Evolutionary conservation across 1,140 invertebrate species (phyloP), one percentile per base, ranked within the genome.

Genomic region (Drosophila chauvacae): DNA sequence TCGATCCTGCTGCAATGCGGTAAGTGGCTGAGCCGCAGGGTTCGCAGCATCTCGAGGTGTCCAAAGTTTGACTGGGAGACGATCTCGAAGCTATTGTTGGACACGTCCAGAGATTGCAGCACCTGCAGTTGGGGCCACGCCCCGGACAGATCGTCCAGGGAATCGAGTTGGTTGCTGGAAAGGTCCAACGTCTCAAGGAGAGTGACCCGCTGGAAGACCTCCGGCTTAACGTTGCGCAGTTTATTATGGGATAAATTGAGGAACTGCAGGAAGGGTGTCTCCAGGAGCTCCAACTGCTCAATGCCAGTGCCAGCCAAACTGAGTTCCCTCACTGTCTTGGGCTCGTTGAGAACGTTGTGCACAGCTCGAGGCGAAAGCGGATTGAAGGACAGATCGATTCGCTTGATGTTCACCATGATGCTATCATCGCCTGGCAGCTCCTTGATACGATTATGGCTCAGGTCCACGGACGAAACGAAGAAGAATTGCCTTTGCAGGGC

Each of bases 401-500:
- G 94, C 91, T 98, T 98, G 2, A 98, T 96, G 88, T 97, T 98
- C 3, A 97, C 96, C 93, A 98, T 95, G 2, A 97, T 95, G 82
- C 96, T 96, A 39, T 97, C 96, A 90, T 98, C 97, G 2, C 95
- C 94, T 7, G 97, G 97, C 26, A 98, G 95, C 60, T 96, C 95
- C 18, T 94, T 93, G 20, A 98, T 94, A 72, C 95, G 94, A 87
- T 98, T 98, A 41, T 95, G 93, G 7, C 97, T 96, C 48, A 98
- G 93, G 92, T 97, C 96, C 9, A 98, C 94, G 4, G 94, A 95
- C 10, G 95, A 95, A 4, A 98, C 93, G 81, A 96, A 97, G 81
- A 96, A 96, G 78, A 96, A 96, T 91, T 98, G 97, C 51, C 96
- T 95, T 90, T 97, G 96, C 30, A 98, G 90, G 0, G 96, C 94